Evolutionary conservation across 2,888 invertebrate species (phyloP).

Genomic region (Conchocele bisecta): DNA sequence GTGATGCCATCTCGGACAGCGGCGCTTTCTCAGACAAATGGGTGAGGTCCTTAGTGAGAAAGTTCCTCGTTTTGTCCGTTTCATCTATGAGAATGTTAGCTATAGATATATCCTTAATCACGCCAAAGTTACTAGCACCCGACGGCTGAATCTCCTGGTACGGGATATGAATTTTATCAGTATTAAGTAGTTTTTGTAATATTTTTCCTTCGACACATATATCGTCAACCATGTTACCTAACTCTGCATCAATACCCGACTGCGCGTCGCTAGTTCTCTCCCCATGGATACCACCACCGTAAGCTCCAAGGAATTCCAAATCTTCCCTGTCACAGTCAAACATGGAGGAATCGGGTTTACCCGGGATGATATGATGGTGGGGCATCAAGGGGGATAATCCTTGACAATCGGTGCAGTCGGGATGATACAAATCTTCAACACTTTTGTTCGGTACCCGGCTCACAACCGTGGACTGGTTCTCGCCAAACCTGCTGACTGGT

Average conservation of each 20-base stretch:
- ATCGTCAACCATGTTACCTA: slow-evolving; percentile 32
- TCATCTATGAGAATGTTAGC: slow-evolving; percentile 78
- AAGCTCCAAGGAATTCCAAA: slow-evolving; percentile 58
- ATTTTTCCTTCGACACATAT: slow-evolving; percentile 52
- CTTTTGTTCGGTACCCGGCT: slow-evolving; percentile 77
- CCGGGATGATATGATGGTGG: slow-evolving; percentile 30
- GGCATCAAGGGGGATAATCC: slow-evolving; percentile 43
- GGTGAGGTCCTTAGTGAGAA: slow-evolving; percentile 74
- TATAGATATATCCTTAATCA: slow-evolving; percentile 81
- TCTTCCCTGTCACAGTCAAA: slow-evolving; percentile 34
- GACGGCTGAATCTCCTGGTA: slow-evolving; percentile 23
- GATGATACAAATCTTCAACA: slow-evolving; percentile 74
- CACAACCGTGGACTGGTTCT: slow-evolving; percentile 71
- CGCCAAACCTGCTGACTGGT: slow-evolving; percentile 62
- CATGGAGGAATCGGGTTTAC: slow-evolving; percentile 32
- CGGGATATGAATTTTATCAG: slow-evolving; percentile 51
- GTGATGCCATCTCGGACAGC: too few species aligned
- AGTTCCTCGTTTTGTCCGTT: slow-evolving; percentile 78
- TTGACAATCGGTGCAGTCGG: slow-evolving; percentile 60
- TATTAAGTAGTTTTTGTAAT: slow-evolving; percentile 53
- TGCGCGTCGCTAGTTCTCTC: slow-evolving; percentile 10
- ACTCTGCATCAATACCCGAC: background rate
- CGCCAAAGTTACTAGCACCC: slow-evolving; percentile 71
- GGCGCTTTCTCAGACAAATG: slow-evolving; percentile 50
- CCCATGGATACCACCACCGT: slow-evolving; percentile 40